phyloP scores from a whole-genome alignment of 2,888 invertebrate species.

The Tyria jacobaeae region DNA sequence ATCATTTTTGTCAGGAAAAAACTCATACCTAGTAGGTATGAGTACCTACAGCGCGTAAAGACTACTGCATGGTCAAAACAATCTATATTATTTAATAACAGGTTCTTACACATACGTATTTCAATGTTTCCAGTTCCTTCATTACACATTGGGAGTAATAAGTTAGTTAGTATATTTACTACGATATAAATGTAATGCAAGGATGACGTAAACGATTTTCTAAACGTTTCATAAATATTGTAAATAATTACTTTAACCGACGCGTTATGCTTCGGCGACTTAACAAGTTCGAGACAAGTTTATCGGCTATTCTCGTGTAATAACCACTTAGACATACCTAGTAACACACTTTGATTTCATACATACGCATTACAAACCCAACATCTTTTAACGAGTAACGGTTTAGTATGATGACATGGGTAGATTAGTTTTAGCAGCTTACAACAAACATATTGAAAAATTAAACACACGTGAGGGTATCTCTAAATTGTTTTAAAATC shows the following conservation, averaged over 20 bases:
- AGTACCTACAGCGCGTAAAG: neutral
- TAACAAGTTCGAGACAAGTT: constrained; percentile 65
- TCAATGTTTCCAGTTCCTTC: neutral
- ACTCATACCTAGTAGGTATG: too few species aligned
- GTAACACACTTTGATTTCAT: constrained; percentile 3
- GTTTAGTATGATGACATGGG: constrained; percentile 7
- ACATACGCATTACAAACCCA: neutral
- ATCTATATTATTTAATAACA: neutral
- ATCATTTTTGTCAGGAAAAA: neutral
- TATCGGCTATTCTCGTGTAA: constrained; percentile 44
- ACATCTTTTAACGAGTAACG: constrained; percentile 4
- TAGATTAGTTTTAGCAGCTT: neutral
- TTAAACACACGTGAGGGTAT: neutral
- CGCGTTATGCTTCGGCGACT: constrained; percentile 28
- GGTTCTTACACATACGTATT: neutral
- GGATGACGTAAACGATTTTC: constrained; percentile 3
- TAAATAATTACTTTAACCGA: neutral
- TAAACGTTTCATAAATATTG: neutral
- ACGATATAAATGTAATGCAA: neutral
- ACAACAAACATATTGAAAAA: constrained; percentile 1
- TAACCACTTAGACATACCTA: constrained; percentile 17
- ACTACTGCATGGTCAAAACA: neutral
- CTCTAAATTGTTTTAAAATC: neutral
- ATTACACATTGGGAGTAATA: neutral
- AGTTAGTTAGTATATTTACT: neutral